Evolutionary conservation across 92 coral and sea anemone species (phyloP).

Genomic region (Paragorgia papillata): DNA sequence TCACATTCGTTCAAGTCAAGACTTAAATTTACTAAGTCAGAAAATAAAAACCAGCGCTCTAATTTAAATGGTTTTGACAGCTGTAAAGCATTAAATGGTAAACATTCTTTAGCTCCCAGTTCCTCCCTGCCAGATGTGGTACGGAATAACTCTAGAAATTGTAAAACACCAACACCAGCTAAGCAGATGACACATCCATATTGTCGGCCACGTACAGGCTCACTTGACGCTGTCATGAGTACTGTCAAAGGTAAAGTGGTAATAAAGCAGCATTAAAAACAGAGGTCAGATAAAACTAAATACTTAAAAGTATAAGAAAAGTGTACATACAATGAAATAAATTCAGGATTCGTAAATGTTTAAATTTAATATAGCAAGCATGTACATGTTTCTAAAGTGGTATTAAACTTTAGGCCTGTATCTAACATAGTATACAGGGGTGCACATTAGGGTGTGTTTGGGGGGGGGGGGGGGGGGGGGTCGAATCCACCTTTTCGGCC

Average conservation of each 20-base stretch:
- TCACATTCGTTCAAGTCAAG: slow-evolving; percentile 45
- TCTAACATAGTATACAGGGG: too few species aligned
- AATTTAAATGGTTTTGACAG: background rate
- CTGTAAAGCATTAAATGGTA: slow-evolving; percentile 38
- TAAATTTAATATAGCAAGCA: too few species aligned
- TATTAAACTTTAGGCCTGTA: too few species aligned
- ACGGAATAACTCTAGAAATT: slow-evolving; percentile 19
- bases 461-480: too few species aligned
- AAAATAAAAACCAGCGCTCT: slow-evolving; percentile 19
- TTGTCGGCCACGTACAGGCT: slow-evolving; percentile 45
- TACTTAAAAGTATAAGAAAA: background rate
- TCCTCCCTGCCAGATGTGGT: slow-evolving; percentile 40
- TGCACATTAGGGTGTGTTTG: too few species aligned
- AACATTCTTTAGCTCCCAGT: slow-evolving; percentile 32
- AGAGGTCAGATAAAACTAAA: background rate
- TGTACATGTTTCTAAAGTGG: too few species aligned
- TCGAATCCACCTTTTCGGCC: too few species aligned
- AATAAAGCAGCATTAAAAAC: background rate
- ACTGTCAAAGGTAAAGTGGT: slow-evolving; percentile 39
- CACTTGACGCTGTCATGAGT: slow-evolving; percentile 43
- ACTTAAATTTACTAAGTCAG: slow-evolving; percentile 39
- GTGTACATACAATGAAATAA: background rate
- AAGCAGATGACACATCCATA: slow-evolving; percentile 38
- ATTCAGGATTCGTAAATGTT: too few species aligned
- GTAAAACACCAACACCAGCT: slow-evolving; percentile 42